Evolutionary conservation across 2,113 vertebrate species (phyloP).

Genomic region (Pelusios castaneus): DNA sequence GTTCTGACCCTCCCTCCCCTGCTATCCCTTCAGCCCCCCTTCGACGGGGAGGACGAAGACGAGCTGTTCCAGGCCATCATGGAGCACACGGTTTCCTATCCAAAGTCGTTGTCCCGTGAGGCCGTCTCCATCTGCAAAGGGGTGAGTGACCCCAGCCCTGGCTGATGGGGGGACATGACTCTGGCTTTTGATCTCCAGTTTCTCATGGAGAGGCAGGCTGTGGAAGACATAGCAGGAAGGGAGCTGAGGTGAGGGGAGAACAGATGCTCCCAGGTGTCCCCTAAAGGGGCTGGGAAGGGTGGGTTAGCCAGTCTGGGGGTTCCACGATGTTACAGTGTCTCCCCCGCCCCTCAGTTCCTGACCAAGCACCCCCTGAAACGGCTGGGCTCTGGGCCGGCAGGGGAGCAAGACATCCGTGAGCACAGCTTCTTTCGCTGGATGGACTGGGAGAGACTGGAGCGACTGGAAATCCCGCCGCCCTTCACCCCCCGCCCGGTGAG

Average conservation of each 20-base stretch:
- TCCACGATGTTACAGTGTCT: background rate
- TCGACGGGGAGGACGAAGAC: slow-evolving; percentile 92
- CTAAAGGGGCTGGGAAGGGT: fast-evolving
- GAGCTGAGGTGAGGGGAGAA: background rate
- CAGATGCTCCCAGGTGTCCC: too few species aligned
- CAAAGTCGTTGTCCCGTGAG: slow-evolving; percentile 89
- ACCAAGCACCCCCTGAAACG: slow-evolving; percentile 90
- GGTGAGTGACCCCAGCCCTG: slow-evolving; percentile 69
- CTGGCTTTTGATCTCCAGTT: too few species aligned
- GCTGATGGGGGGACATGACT: background rate
- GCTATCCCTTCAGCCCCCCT: slow-evolving; percentile 80
- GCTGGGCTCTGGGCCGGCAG: slow-evolving; percentile 85
- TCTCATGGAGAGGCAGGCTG: background rate
- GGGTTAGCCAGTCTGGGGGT: background rate
- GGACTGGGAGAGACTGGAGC: slow-evolving; percentile 92
- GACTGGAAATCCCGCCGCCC: slow-evolving; percentile 87
- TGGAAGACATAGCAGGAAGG: background rate
- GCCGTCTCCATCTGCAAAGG: slow-evolving; percentile 93
- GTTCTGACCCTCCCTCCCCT: background rate
- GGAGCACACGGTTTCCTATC: slow-evolving; percentile 90
- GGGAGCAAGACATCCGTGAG: slow-evolving; percentile 86
- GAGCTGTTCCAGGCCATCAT: slow-evolving; percentile 93
- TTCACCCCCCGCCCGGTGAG: slow-evolving; percentile 91
- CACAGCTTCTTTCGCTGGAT: slow-evolving; percentile 93
- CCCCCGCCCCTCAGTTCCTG: slow-evolving; percentile 80